A percentile compares a stretch with the other conserved stretches of the same genome.
These are phyloP conservation scores for Mugil cephalus DNA, from an alignment of 2,113 vertebrate genomes.

Conservation along the genomic window DNA sequence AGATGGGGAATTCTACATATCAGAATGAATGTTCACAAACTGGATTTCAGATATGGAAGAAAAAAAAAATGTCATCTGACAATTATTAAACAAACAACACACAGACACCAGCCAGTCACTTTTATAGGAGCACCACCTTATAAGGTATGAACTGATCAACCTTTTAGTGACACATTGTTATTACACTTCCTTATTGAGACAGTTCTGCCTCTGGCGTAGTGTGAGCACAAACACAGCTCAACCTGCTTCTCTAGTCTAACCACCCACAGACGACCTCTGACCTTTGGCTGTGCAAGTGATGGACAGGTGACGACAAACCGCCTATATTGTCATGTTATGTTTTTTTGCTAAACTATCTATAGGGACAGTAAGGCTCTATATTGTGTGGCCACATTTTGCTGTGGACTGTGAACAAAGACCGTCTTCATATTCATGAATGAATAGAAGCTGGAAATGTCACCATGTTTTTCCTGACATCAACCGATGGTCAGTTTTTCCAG, in stretches of 20 bases:
- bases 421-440: background rate
- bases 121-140: too few species aligned
- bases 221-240: slow-evolving; percentile 3
- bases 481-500: slow-evolving; percentile 12
- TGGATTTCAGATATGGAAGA: too few species aligned
- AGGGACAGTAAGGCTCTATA: background rate
- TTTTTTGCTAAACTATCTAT: too few species aligned
- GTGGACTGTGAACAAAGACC: slow-evolving; percentile 1
- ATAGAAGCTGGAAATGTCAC: background rate
- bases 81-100: background rate
- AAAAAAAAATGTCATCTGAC: background rate
- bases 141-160: too few species aligned
- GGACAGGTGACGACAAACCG: slow-evolving; percentile 3
- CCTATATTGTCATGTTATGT: background rate
- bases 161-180: background rate
- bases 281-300: slow-evolving; percentile 30
- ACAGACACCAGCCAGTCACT: background rate
- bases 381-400: background rate
- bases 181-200: background rate
- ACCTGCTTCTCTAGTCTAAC: slow-evolving; percentile 47
- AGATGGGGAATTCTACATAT: too few species aligned
- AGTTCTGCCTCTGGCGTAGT: slow-evolving; percentile 5
- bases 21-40: too few species aligned
- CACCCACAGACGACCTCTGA: slow-evolving; percentile 45
- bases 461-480: slow-evolving; percentile 6